These are phyloP conservation scores for Spinus olivaceus DNA, from an alignment of 2,797 vertebrate species.

Conservation along the genomic window DNA sequence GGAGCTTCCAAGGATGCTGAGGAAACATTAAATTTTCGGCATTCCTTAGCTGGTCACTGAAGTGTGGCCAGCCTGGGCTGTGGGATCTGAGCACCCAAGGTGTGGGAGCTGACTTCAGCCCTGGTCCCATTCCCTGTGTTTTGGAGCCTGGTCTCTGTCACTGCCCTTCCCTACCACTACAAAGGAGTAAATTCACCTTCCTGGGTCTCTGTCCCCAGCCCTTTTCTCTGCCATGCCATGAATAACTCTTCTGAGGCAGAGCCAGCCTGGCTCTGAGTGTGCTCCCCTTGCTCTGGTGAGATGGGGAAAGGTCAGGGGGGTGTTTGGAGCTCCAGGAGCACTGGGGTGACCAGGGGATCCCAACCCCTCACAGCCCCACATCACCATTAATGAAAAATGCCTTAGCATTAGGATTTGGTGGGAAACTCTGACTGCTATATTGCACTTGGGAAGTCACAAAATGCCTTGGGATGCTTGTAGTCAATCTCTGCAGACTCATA, in stretches of 20 bases:
- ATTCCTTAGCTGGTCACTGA: not conserved
- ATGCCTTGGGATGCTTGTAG: not conserved
- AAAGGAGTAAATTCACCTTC: not conserved
- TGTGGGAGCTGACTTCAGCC: not conserved
- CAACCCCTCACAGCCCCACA: rapidly evolving
- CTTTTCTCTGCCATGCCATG: not conserved
- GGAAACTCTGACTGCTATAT: not conserved
- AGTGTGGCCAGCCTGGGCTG: not conserved
- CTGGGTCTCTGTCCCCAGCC: not conserved
- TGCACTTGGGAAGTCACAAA: not conserved
- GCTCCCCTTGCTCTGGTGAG: not conserved
- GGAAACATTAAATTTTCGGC: not conserved
- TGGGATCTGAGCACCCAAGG: not conserved
- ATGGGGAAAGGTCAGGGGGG: not conserved
- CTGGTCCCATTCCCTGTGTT: rapidly evolving
- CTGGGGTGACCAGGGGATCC: not conserved
- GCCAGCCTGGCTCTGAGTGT: not conserved
- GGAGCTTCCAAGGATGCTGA: not conserved
- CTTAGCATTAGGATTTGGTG: not conserved
- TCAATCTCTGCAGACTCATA: not conserved
- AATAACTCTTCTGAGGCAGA: not conserved
- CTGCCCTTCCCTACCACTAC: not conserved
- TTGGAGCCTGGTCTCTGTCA: not conserved
- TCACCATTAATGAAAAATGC: not conserved
- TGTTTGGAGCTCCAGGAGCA: not conserved